Base-by-base conservation (phyloP, 2,797 vertebrate species). In the Buceros bicornis region DNA sequence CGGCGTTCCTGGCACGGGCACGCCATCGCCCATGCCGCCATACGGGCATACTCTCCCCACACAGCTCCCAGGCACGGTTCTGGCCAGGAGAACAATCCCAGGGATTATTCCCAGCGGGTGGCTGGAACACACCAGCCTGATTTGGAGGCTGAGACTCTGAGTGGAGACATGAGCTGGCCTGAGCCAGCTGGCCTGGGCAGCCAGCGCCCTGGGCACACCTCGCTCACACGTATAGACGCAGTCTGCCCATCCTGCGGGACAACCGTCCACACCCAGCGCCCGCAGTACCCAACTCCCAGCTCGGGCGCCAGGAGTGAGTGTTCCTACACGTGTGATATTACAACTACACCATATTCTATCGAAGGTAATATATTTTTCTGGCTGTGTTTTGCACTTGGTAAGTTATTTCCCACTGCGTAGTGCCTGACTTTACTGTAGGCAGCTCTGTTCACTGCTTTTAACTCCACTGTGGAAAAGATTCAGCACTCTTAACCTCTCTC, bases 11-110 rank as follows among this genome's bases (percentile, higher is more conserved):
- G 61, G 50, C 17, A 48, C 13, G 6, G 11, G 37, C 13, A 50
- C 0, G 0, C 8, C 4, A 4, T 50, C n/a, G 16, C 42, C n/a
- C 12, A 28, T n/a, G 31, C 17, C 1, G 2, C 25, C 45, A 28
- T 4, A 4, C 3, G 6, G 33, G 33, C 33, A 33, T 33, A 5
- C 53, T 54, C 31, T 64, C 24, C 40, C 13, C 28, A 8, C 15
- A 58, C 11, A 33, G 24, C 64, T 91, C 24, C 35, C 31, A 73
- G 25, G 31, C 31, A 58, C 6, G 48, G 56, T 21, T 82, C 33
- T 85, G 47, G 16, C 18, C 22, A 53, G 57, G 25, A 62, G 13
- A 89, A 69, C 57, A 64, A 33, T 65, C 28, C 40, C 24, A 31
- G 29, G 29, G 64, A 61, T 62, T 80, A 61, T 56, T 71, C 47